Evolutionary conservation across 2,113 vertebrate species (phyloP), one percentile per base, ranked within the genome.

Genomic region (Oceanites oceanicus): DNA sequence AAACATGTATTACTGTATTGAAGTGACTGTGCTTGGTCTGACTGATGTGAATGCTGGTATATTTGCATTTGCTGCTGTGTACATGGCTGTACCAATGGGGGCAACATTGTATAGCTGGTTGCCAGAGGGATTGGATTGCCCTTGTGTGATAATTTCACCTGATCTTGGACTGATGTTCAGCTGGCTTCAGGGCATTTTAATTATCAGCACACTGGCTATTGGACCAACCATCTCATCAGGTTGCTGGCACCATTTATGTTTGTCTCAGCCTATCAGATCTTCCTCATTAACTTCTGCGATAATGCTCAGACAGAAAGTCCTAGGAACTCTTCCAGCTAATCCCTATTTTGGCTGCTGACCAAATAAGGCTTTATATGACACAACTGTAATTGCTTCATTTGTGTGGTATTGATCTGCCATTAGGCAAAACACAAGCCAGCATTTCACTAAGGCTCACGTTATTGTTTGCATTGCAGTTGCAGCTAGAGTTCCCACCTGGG

Each of bases 251-350:
- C 42, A 2, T 76, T 89, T 82, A 26, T 91, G 77, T 89, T 94
- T 95, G 67, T 94, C 91, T 94, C 95, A 82, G 70, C 92, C 80
- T 95, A 95, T 97, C 95, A 95, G 94, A 95, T 95, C 83, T 96
- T 95, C 86, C 74, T 95, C 94, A 96, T 96, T 96, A 96, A 94
- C 92, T 97, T 96, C 58, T 95, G 82, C 3, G 6, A 95, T 93
- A 88, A 88, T 95, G 94, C 80, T 95, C 90, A 94, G 86, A 92
- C 92, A 96, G 91, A 97, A 95, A 96, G 94, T 94, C 80, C 92
- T 94, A 94, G 96, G 95, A 97, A 92, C 67, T 90, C 89, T 97
- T 97, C 96, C 97, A 97, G 81, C 91, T 95, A 97, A 97, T 97
- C 92, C 92, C 62, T 50, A 53, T 84, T 91, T 95, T 97, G 95